Conservation (phyloP, 2,888 invertebrate genomes). For the Drosophila longiperda region DNA sequence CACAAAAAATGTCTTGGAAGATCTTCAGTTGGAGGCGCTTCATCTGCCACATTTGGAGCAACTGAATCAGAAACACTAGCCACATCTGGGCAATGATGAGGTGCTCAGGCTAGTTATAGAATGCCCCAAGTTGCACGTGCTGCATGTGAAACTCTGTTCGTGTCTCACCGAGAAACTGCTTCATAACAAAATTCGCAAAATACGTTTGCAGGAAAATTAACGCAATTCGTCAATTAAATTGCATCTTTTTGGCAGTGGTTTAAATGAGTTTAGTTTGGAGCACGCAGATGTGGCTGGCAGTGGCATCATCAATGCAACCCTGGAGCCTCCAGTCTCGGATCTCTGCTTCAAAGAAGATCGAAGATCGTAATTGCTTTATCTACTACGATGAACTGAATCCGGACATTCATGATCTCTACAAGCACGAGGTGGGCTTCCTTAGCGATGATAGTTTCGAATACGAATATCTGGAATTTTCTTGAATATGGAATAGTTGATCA, state of each 20-base stretch:
- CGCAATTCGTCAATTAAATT: conserved; percentile 39
- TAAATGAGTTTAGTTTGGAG: conserved; percentile 20
- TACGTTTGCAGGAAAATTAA: conserved; percentile 24
- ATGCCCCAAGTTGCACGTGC: conserved; percentile 40
- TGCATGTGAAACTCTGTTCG: conserved; percentile 42
- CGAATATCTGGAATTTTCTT: background rate
- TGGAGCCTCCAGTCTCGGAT: conserved; percentile 27
- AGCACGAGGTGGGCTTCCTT: conserved; percentile 28
- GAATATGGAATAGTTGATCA: too few relatives aligned
- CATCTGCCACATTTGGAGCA: conserved; percentile 18
- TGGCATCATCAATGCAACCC: conserved; percentile 28
- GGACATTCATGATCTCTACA: conserved; percentile 29
- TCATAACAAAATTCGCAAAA: conserved; percentile 23
- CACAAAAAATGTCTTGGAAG: conserved; percentile 23
- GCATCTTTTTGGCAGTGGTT: conserved; percentile 33
- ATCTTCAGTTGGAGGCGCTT: conserved; percentile 24
- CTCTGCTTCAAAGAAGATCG: conserved; percentile 14
- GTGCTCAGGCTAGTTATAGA: conserved; percentile 25
- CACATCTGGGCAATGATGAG: conserved; percentile 5
- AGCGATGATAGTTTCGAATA: conserved; percentile 27
- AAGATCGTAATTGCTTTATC: conserved; percentile 27
- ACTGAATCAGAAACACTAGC: conserved; percentile 34
- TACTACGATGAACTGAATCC: conserved; percentile 45
- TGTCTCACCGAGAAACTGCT: conserved; percentile 33
- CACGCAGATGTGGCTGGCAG: conserved; percentile 20